phyloP scores from a whole-genome alignment of 2,113 vertebrate genomes.

The Sciurus niger region DNA sequence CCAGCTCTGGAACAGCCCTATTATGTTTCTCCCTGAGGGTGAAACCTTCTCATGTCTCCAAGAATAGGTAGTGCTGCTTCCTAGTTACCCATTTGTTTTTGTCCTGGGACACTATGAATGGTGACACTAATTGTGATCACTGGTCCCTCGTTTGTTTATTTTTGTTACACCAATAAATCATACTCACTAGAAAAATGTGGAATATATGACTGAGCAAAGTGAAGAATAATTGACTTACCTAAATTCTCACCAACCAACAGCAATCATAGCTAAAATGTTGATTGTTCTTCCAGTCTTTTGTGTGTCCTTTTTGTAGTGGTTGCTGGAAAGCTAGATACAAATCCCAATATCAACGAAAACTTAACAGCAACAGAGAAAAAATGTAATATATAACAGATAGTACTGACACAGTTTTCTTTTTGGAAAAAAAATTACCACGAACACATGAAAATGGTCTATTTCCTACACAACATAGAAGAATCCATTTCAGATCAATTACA shows the following conservation, averaged over 20 bases:
- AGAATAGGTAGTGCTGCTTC: not conserved
- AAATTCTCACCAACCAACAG: not conserved
- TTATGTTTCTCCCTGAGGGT: not conserved
- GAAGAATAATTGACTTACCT: not conserved
- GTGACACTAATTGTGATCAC: slow-evolving; percentile 41
- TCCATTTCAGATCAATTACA: not conserved
- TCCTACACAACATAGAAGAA: slow-evolving; percentile 28
- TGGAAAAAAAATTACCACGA: slow-evolving; percentile 2
- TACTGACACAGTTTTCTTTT: not conserved
- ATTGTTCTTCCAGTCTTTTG: not conserved
- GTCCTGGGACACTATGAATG: not conserved
- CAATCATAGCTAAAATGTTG: not conserved
- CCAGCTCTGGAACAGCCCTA: not conserved
- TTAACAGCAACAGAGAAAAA: slow-evolving; percentile 38
- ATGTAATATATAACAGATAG: not conserved
- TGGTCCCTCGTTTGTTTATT: not conserved
- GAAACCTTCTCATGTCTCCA: not conserved
- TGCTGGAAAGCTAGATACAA: slow-evolving; percentile 7
- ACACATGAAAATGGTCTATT: not conserved
- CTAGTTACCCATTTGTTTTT: not conserved
- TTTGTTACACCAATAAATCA: not conserved
- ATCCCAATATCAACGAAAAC: slow-evolving; percentile 14
- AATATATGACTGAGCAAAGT: slow-evolving; percentile 35
- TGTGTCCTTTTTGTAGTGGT: slow-evolving; percentile 29
- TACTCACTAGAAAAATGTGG: not conserved